Base-by-base conservation (phyloP, 2,113 vertebrate species). In the Petroica traversi region DNA sequence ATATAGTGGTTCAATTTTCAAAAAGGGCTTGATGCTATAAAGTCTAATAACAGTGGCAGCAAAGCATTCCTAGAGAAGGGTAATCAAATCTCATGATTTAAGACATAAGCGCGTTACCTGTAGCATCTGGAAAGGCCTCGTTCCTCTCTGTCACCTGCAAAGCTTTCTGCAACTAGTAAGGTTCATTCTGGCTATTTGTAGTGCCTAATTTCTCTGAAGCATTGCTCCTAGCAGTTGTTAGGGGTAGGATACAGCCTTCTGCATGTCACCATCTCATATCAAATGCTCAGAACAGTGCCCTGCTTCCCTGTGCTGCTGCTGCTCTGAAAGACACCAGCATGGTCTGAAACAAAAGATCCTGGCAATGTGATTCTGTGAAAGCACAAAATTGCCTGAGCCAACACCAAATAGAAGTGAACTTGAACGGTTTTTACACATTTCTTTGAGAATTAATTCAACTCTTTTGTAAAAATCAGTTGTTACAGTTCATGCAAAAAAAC, bases 11-110 rank as follows among this genome's bases (percentile, higher is more conserved):
- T 93, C 62, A 28, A 11, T 89, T 91, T 97, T 88, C 85, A 71
- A 23, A 87, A 89, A 87, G 45, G 69, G 31, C 48, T 85, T 59
- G 58, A 46, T 93, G 88, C 78, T 87, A 81, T 41, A 81, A 91
- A 91, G 81, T 84, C 58, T 89, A 91, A 45, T 95, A 89, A 69
- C 81, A 85, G 71, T 76, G 79, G 49, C 84, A 97, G 66, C 38
- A 89, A 83, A 79, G 85, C 71, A 51, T 31, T 34, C 71, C 62
- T 76, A 51, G 81, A 74, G 87, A 83, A 85, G 31, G 74, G 71
- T 40, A 83, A 89, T 95, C 84, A 89, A 82, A 88, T 93, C 58
- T 80, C 49, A 11, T 79, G 71, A 95, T 96, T 93, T 93, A 94
- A 85, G 81, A 76, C n/a, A 11, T 79, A 76, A 82, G 81, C 3